A percentile compares a stretch with the other conserved stretches of the same genome.
These are phyloP conservation scores for Meleagris gallopavo DNA, from an alignment of 2,113 vertebrate species.

Conservation along the genomic window DNA sequence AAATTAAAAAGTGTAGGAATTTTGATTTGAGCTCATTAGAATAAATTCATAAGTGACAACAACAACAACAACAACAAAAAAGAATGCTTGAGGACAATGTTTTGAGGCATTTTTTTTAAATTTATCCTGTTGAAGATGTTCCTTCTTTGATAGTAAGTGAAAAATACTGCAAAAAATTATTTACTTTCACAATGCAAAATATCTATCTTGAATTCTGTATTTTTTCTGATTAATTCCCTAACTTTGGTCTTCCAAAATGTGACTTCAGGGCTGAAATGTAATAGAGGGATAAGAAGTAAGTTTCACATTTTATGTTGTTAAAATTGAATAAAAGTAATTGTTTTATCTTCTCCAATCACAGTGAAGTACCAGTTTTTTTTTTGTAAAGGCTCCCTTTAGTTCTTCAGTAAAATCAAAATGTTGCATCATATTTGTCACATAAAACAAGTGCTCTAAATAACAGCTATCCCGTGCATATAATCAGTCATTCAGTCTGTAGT, in stretches of 20 bases:
- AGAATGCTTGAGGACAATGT: not conserved
- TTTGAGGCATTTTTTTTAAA: not conserved
- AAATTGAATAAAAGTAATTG: fast-evolving
- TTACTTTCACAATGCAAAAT: not conserved
- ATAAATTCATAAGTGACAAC: not conserved
- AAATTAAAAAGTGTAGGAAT: not conserved
- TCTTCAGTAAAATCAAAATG: not conserved
- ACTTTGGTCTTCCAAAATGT: not conserved
- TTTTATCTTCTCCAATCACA: not conserved
- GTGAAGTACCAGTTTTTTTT: not conserved
- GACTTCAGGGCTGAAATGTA: not conserved
- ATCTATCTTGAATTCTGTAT: not conserved
- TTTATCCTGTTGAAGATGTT: not conserved
- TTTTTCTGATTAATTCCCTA: not conserved
- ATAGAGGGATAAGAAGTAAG: not conserved
- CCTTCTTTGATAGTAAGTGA: not conserved
- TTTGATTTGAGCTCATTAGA: not conserved
- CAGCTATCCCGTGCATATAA: not conserved
- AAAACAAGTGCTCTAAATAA: not conserved
- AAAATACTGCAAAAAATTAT: not conserved
- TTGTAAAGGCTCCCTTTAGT: not conserved
- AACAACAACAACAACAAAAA: not conserved
- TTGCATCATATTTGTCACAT: not conserved
- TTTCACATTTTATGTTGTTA: not conserved
- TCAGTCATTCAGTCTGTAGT: not conserved